Conservation (phyloP, 2,888 invertebrate genomes). For the Drosophila prolongata region DNA sequence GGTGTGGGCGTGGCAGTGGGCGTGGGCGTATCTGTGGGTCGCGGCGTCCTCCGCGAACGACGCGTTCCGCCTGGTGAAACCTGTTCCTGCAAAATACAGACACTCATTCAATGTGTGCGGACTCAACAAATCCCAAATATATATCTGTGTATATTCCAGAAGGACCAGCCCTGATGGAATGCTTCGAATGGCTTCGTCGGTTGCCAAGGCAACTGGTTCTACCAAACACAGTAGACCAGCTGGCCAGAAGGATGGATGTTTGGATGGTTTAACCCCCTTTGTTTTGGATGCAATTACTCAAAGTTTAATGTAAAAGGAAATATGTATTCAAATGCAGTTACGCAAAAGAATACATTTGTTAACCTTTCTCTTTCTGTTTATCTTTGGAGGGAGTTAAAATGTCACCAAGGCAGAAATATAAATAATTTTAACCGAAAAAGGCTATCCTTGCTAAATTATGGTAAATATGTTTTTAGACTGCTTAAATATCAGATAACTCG, state of each 20-base stretch:
- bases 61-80: conserved; percentile 58
- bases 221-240: conserved; percentile 26
- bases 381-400: not conserved
- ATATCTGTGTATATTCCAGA: too few relatives aligned
- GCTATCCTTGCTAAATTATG: not conserved
- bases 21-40: conserved; percentile 59
- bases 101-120: conserved; percentile 22
- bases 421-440: not conserved
- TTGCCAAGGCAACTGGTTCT: conserved; percentile 30
- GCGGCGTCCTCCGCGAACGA: conserved; percentile 73
- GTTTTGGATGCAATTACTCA: not conserved
- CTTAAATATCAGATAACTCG: not conserved
- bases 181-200: conserved; percentile 6
- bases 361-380: not conserved
- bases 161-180: not conserved
- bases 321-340: not conserved
- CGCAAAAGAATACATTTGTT: not conserved
- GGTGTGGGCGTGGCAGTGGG: conserved; percentile 11
- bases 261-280: not conserved
- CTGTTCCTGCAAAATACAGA: conserved; percentile 56
- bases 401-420: not conserved
- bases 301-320: not conserved
- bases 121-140: not conserved
- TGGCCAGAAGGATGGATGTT: conserved; percentile 8
- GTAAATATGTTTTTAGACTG: not conserved